A percentile compares a stretch with the other conserved stretches of the same genome.
Conservation (phyloP, 1,140 invertebrate species). For the Drosophila suzukii region DNA sequence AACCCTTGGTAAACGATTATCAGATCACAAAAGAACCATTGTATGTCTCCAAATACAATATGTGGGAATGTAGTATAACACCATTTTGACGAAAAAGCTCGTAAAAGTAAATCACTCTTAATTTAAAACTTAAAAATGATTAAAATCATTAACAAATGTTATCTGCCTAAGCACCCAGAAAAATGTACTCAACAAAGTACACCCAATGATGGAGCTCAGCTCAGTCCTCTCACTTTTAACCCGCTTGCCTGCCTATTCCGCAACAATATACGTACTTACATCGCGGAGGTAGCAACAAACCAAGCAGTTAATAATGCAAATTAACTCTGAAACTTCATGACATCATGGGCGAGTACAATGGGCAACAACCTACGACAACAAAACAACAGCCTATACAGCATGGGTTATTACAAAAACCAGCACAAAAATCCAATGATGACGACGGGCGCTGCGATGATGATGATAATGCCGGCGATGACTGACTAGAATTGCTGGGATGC, state of each 20-base stretch:
- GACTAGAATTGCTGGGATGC: conserved; percentile 17
- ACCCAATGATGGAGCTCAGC: not conserved
- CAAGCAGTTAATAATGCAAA: conserved; percentile 69
- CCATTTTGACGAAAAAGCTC: too few relatives aligned
- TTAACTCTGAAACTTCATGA: conserved; percentile 70
- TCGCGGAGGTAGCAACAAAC: conserved; percentile 24
- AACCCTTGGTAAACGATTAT: too few relatives aligned
- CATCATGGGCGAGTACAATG: conserved; percentile 59
- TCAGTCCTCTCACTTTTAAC: conserved; percentile 25
- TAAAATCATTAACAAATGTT: not conserved
- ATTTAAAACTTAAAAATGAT: too few relatives aligned
- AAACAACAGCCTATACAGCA: conserved; percentile 16
- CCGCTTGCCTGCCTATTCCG: conserved; percentile 6
- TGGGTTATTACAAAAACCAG: conserved; percentile 37
- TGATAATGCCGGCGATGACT: conserved; percentile 36
- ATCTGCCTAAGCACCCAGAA: not conserved
- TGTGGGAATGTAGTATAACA: too few relatives aligned
- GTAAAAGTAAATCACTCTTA: too few relatives aligned
- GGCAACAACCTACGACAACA: conserved; percentile 70
- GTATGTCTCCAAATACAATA: too few relatives aligned
- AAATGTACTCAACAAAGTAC: not conserved
- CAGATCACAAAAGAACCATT: too few relatives aligned
- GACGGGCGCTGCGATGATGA: conserved; percentile 25
- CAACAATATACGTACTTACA: conserved; percentile 25
- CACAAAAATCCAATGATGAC: conserved; percentile 44